Conservation (phyloP, 2,888 invertebrate genomes). For the Zele albiditarsus region DNA sequence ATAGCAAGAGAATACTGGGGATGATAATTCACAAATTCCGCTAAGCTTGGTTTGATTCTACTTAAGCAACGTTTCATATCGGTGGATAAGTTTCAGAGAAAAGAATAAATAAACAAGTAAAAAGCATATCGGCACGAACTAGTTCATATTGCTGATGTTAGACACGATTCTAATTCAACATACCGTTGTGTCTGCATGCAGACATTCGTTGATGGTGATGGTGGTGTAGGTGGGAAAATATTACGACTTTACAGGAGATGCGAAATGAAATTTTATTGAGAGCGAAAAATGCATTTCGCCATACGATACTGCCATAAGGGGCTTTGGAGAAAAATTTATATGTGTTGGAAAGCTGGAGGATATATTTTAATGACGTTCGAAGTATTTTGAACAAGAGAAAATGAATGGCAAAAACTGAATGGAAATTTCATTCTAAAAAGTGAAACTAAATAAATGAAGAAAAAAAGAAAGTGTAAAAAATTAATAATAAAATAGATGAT, state of each 20-base stretch:
- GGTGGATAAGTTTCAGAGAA: background rate
- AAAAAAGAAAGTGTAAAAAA: background rate
- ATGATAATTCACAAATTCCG: background rate
- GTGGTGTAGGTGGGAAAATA: background rate
- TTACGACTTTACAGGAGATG: constrained; percentile 15
- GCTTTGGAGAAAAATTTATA: background rate
- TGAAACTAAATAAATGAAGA: background rate
- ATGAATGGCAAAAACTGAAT: background rate
- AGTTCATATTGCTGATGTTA: constrained; percentile 2
- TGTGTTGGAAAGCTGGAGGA: background rate
- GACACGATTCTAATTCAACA: constrained; percentile 23
- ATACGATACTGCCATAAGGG: background rate
- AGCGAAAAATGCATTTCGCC: background rate
- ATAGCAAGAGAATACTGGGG: background rate
- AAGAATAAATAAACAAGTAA: constrained; percentile 9
- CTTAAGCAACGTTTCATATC: background rate
- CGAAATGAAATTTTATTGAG: constrained; percentile 7
- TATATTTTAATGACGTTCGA: background rate
- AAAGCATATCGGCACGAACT: constrained; percentile 12
- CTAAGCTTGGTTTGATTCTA: background rate
- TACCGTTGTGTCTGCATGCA: constrained; percentile 1
- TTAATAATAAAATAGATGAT: background rate
- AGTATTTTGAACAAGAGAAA: background rate
- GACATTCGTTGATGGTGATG: background rate
- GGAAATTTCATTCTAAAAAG: too few species aligned